Evolutionary conservation across 2,113 vertebrate species (phyloP).

Genomic region (Grantiella picta): DNA sequence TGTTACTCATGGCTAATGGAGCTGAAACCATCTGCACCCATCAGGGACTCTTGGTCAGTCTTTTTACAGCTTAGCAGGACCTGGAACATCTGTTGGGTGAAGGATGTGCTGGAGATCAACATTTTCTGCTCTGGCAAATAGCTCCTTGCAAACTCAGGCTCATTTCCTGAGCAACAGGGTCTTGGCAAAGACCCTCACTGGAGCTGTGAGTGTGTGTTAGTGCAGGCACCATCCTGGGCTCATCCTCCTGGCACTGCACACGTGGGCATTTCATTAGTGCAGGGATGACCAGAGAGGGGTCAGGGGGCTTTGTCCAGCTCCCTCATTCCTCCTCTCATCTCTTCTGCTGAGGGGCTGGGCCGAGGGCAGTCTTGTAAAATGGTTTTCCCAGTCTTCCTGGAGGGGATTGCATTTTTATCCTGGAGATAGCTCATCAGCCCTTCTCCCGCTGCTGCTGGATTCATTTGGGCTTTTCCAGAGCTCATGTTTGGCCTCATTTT

Average conservation of each 20-base stretch:
- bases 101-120: neutral
- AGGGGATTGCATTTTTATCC: neutral
- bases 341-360: neutral
- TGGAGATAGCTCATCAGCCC: neutral
- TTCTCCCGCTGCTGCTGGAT: neutral
- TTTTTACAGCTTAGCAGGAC: neutral
- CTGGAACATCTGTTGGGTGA: neutral
- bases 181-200: neutral
- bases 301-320: neutral
- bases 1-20: neutral
- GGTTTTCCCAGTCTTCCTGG: neutral
- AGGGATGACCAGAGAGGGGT: neutral
- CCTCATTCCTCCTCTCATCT: fast-evolving
- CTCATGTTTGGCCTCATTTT: neutral
- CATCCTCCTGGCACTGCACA: neutral
- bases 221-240: neutral
- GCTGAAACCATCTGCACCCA: neutral
- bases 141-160: neutral
- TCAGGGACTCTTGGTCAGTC: neutral
- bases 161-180: neutral
- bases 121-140: neutral
- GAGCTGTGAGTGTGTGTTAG: neutral
- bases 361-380: neutral
- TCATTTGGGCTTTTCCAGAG: neutral
- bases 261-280: neutral